phyloP scores from a whole-genome alignment of 2,797 vertebrate species.

The Cyprinodon diabolis region DNA sequence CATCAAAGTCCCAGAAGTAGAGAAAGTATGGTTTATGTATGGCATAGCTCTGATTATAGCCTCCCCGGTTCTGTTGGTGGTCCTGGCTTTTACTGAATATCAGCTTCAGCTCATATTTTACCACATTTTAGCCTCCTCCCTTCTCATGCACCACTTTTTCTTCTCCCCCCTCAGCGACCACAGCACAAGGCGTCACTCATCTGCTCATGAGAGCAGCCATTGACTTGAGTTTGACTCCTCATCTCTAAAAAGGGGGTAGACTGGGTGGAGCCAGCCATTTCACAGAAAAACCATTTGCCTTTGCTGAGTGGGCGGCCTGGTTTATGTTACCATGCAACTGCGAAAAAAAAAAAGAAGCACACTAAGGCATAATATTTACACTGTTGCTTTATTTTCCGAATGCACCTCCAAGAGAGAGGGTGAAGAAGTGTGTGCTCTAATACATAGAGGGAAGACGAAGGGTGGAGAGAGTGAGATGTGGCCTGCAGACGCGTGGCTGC shows the following conservation, averaged over 20 bases:
- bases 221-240: conserved; percentile 72
- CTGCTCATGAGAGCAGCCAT: conserved; percentile 75
- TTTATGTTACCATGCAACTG: conserved; percentile 82
- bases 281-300: conserved; percentile 64
- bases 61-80: conserved; percentile 54
- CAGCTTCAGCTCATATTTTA: conserved; percentile 51
- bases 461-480: conserved; percentile 13
- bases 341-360: conserved; percentile 59
- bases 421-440: conserved; percentile 30
- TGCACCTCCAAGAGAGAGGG: conserved; percentile 66
- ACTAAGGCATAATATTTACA: conserved; percentile 85
- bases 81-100: conserved; percentile 45
- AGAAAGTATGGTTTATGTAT: not conserved
- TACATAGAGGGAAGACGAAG: conserved; percentile 24
- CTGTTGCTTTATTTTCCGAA: conserved; percentile 80
- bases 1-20: not conserved
- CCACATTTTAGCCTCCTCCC: conserved; percentile 52
- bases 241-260: conserved; percentile 54
- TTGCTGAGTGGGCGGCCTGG: conserved; percentile 61
- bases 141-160: conserved; percentile 4
- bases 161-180: conserved; percentile 33
- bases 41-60: conserved; percentile 18
- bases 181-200: conserved; percentile 76
- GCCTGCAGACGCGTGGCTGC: not conserved
- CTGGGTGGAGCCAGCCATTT: conserved; percentile 64